phyloP scores from a whole-genome alignment of 2,797 vertebrate species.

The Eutrigla gurnardus region DNA sequence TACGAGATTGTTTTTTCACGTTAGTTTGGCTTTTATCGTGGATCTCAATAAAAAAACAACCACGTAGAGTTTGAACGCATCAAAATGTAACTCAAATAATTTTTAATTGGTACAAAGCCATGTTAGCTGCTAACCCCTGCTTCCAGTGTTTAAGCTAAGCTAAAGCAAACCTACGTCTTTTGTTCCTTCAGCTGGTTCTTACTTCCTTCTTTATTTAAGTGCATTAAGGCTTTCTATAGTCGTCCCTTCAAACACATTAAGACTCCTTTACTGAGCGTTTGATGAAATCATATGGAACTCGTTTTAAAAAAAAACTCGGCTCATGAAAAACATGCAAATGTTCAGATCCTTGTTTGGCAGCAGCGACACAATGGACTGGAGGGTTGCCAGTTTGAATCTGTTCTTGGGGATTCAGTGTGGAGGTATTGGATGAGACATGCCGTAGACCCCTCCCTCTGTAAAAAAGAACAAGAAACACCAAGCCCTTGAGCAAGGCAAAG shows the following conservation, averaged over 20 bases:
- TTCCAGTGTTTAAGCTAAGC: not conserved
- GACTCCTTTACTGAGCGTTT: constrained; percentile 5
- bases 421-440: constrained; percentile 20
- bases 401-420: constrained; percentile 6
- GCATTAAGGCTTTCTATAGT: not conserved
- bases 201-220: no score
- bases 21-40: no score
- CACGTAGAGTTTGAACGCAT: not conserved
- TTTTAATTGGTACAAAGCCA: not conserved
- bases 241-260: constrained; percentile 1
- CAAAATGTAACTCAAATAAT: no score
- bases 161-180: not conserved
- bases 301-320: constrained; percentile 21
- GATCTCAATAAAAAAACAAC: no score
- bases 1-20: no score
- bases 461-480: not conserved
- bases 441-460: not conserved
- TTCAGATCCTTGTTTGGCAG: constrained; percentile 46
- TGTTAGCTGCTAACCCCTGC: not conserved
- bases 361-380: constrained; percentile 30
- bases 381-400: constrained; percentile 44
- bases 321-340: constrained; percentile 37
- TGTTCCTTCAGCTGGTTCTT: not conserved
- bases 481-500: constrained; percentile 33
- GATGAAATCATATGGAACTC: constrained; percentile 34